Percentiles rank a stretch among this genome's conserved stretches.
phyloP scores from a whole-genome alignment of 2,113 vertebrate species.

The Cyanocitta stelleri region DNA sequence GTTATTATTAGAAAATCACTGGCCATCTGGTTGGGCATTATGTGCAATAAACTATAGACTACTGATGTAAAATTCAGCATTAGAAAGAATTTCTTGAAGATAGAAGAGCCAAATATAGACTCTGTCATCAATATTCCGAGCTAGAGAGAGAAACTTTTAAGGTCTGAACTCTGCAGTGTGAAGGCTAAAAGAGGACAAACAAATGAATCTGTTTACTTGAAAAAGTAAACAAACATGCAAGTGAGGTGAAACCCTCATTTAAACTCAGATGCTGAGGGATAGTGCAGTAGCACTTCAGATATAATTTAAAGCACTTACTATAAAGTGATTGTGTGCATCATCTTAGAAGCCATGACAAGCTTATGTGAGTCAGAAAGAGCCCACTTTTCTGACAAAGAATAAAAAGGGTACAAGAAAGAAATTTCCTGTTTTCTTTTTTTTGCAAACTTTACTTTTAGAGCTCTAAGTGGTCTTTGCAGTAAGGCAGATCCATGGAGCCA shows the following conservation, averaged over 20 bases:
- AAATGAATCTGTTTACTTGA: background rate
- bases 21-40: background rate
- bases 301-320: background rate
- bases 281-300: background rate
- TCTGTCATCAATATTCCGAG: background rate
- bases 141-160: background rate
- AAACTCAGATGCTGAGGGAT: background rate
- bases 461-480: background rate
- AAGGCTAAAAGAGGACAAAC: background rate
- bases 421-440: background rate
- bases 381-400: background rate
- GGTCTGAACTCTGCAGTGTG: background rate
- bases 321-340: background rate
- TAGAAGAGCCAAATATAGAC: background rate
- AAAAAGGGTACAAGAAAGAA: background rate
- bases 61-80: background rate
- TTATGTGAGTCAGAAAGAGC: background rate
- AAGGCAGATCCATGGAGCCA: background rate
- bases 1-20: background rate
- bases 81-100: background rate
- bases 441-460: background rate
- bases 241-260: background rate
- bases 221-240: background rate
- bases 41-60: background rate
- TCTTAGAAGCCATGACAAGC: background rate